Evolutionary conservation across 1,140 invertebrate genomes (phyloP), one percentile per base, ranked within the genome.

Genomic region (Scaptomyza pallida): DNA sequence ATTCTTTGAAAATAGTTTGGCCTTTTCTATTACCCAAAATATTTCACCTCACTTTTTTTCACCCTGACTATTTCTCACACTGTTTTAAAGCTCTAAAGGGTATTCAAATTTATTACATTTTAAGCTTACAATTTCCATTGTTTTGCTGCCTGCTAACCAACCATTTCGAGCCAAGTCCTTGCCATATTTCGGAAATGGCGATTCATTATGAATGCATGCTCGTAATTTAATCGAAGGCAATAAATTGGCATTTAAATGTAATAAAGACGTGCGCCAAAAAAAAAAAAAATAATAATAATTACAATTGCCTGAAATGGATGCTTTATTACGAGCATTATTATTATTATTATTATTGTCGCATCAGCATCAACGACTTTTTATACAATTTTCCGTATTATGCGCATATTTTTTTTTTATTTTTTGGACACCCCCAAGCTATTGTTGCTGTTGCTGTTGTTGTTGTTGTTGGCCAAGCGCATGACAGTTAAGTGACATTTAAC

Each of bases 191-290:
- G 48, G 48, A 69, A 62, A 56, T 35, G 40, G 44, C 47, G 43
- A 74, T 74, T 63, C 65, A 70, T 74, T 63, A 70, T 41, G 59
- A 41, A 61, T 61, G 52, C 59, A 40, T 21, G 59, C 71, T 61
- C 65, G 80, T 82, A 78, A 86, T 86, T 86, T 86, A 86, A 86
- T 86, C 82, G 82, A 89, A 75, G 72, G 82, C 82, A 82, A 86
- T 86, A 86, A 86, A 86, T 86, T 86, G 85, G 82, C 82, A 86
- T 86, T 86, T 86, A 88, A 86, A 86, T 86, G 83, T 88, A 82
- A 88, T 88, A 86, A 86, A 86, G 83, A 89, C 78, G 72, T 62
- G 82, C n/a, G n/a, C n/a, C n/a, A n/a, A n/a, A n/a, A n/a, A n/a
- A n/a, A n/a, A n/a, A n/a, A n/a, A n/a, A n/a, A n/a, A n/a, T n/a